Percentiles rank a stretch among this genome's conserved stretches.
Evolutionary conservation across 2,797 vertebrate genomes (phyloP).

Genomic region (Sebastes glaucus): DNA sequence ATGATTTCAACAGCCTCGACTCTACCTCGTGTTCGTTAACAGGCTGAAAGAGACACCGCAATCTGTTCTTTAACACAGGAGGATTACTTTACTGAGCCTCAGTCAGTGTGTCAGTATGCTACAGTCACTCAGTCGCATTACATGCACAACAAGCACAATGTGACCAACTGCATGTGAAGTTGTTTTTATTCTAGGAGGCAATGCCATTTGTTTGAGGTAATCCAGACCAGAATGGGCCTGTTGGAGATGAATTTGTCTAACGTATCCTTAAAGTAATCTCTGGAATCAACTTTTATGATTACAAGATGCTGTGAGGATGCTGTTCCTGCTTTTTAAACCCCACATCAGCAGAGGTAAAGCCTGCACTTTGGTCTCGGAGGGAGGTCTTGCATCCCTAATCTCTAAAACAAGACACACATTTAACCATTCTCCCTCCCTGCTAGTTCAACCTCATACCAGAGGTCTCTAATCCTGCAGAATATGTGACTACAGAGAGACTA

Average conservation of each 20-base stretch:
- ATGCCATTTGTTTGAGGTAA: too few relatives aligned
- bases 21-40: not conserved
- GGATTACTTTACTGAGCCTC: slow-evolving; percentile 29
- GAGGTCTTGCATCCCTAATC: slow-evolving; percentile 61
- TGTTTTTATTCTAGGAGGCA: not conserved
- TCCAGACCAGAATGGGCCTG: too few relatives aligned
- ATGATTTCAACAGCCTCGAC: not conserved
- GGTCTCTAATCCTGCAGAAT: slow-evolving; percentile 64
- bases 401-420: slow-evolving; percentile 36
- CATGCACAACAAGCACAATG: not conserved
- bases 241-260: not conserved
- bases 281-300: not conserved
- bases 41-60: slow-evolving; percentile 24
- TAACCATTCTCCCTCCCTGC: slow-evolving; percentile 30
- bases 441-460: slow-evolving; percentile 55
- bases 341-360: not conserved
- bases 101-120: slow-evolving; percentile 38
- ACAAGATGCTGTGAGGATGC: not conserved
- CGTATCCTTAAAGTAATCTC: not conserved
- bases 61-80: slow-evolving; percentile 38
- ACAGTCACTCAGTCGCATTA: slow-evolving; percentile 2
- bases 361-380: slow-evolving; percentile 56
- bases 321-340: slow-evolving; percentile 6
- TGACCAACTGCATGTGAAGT: not conserved
- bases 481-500: slow-evolving; percentile 24